phyloP scores from a whole-genome alignment of 2,113 vertebrate genomes.

The Regulus satrapa region DNA sequence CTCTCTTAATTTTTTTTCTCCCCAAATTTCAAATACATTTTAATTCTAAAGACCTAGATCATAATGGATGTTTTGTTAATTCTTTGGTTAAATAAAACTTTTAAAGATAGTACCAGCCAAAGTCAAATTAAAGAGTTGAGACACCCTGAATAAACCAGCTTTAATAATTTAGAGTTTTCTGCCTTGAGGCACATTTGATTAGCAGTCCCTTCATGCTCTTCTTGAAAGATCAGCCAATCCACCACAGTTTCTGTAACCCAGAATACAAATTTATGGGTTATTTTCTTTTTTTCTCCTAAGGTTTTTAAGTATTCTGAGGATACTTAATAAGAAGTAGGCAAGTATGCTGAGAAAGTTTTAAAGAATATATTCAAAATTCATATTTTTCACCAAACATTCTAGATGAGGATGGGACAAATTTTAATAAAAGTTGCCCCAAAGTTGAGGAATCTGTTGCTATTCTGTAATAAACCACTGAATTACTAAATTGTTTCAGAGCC shows the following conservation, averaged over 20 bases:
- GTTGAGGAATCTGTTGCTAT: slow-evolving; percentile 51
- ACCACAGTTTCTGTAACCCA: not conserved
- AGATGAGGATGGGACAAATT: not conserved
- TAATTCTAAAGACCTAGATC: not conserved
- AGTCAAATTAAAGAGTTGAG: not conserved
- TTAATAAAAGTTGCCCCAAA: not conserved
- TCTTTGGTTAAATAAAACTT: not conserved
- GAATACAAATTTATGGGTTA: not conserved
- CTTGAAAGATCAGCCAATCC: slow-evolving; percentile 18
- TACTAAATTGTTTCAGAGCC: slow-evolving; percentile 58
- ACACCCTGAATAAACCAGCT: not conserved
- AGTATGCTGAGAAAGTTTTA: not conserved
- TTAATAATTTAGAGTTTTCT: slow-evolving; percentile 18
- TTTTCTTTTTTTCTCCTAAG: not conserved
- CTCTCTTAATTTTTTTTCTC: not conserved
- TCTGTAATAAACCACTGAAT: slow-evolving; percentile 52
- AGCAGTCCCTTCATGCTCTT: not conserved
- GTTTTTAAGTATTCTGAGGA: not conserved
- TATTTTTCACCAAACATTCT: not conserved
- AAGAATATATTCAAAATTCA: not conserved
- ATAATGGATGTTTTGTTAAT: not conserved
- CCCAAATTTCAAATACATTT: not conserved
- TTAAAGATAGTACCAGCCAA: not conserved
- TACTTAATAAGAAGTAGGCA: not conserved
- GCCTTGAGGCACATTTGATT: slow-evolving; percentile 31